phyloP scores from a whole-genome alignment of 2,797 vertebrate species.

The Varecia variegata region DNA sequence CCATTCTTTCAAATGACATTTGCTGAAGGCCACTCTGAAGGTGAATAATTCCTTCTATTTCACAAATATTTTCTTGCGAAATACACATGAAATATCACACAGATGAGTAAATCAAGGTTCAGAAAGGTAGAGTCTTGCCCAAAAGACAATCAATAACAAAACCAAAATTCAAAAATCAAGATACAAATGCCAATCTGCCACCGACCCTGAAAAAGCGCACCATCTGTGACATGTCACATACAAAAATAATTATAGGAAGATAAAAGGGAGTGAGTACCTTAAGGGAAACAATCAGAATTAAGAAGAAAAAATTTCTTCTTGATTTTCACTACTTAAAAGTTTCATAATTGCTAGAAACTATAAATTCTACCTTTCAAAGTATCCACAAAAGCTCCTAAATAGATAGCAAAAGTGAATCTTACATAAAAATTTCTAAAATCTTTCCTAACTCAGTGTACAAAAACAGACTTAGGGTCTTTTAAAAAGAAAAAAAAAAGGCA shows the following conservation, averaged over 20 bases:
- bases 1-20: conserved; percentile 31
- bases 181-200: not conserved
- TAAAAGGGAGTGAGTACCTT: not conserved
- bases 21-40: conserved; percentile 15
- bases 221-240: not conserved
- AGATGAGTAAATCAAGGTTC: conserved; percentile 35
- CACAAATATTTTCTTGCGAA: conserved; percentile 44
- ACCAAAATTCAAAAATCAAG: conserved; percentile 29
- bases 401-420: not conserved
- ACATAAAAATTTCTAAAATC: not conserved
- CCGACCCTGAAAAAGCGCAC: not conserved
- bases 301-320: conserved; percentile 4
- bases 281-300: not conserved
- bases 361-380: conserved; percentile 17
- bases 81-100: conserved; percentile 17
- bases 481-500: not conserved
- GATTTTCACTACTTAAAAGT: conserved; percentile 27
- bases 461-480: not conserved
- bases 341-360: conserved; percentile 18
- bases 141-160: not conserved
- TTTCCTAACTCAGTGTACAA: not conserved
- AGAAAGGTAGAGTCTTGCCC: not conserved
- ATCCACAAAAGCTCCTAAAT: conserved; percentile 4
- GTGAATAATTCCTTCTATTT: conserved; percentile 37
- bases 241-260: conserved; percentile 27